Conservation (phyloP, 2,113 vertebrate species). For the Tetraodon nigroviridis region DNA sequence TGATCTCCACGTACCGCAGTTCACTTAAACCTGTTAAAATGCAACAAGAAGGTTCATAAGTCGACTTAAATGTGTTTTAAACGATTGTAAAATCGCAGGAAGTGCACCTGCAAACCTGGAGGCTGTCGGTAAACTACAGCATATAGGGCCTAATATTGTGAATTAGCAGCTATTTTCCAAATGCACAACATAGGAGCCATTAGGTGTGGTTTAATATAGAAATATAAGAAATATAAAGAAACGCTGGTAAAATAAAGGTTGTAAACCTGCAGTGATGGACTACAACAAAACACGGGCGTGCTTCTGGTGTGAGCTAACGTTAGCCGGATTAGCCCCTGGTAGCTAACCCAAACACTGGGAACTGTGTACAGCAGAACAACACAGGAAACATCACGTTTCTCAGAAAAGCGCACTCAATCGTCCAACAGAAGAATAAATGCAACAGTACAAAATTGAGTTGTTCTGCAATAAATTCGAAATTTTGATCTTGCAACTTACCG, state of each 20-base stretch:
- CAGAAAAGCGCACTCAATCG: not conserved
- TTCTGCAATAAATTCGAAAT: not conserved
- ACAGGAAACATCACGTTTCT: not conserved
- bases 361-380: not conserved
- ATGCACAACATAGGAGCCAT: not conserved
- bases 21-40: slow-evolving; percentile 51
- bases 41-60: not conserved
- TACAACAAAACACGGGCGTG: slow-evolving; percentile 20
- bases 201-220: not conserved
- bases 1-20: slow-evolving; percentile 24
- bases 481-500: slow-evolving; percentile 58
- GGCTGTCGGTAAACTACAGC: not conserved
- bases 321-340: slow-evolving; percentile 34
- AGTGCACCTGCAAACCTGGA: not conserved
- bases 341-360: slow-evolving; percentile 4
- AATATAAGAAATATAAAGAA: not conserved
- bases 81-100: no score
- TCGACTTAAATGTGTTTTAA: no score
- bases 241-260: slow-evolving; percentile 18
- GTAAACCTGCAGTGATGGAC: slow-evolving; percentile 51
- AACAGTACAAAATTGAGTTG: not conserved
- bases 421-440: not conserved
- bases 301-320: slow-evolving; percentile 28
- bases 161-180: not conserved
- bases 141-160: not conserved